Conservation (phyloP, 2,888 invertebrate species). For the Hemaris fuciformis region DNA sequence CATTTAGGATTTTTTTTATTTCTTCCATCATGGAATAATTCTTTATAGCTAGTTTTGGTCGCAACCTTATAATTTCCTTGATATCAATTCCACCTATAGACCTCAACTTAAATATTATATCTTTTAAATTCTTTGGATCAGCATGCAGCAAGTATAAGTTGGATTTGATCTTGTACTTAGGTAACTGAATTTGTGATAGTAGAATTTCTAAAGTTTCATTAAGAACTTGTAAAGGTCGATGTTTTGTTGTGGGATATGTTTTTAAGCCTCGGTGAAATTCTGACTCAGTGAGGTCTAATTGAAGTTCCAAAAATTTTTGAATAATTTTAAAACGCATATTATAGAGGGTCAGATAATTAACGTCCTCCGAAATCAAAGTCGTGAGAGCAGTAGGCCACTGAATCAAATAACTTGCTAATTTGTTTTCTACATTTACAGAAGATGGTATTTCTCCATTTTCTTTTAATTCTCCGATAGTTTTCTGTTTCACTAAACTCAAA, state of each 20-base stretch:
- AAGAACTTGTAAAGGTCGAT: conserved; percentile 64
- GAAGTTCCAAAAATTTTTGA: conserved; percentile 67
- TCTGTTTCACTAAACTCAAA: conserved; percentile 55
- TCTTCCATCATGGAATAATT: conserved; percentile 54
- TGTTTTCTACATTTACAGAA: conserved; percentile 64
- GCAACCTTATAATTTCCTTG: conserved; percentile 65
- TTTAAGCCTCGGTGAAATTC: conserved; percentile 63
- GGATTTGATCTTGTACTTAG: conserved; percentile 63
- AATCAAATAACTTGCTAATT: conserved; percentile 65
- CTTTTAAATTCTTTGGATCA: conserved; percentile 66
- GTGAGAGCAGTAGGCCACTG: conserved; percentile 76
- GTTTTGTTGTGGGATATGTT: conserved; percentile 72
- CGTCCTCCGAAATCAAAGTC: conserved; percentile 58
- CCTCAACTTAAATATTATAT: conserved; percentile 55
- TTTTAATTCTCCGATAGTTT: conserved; percentile 58
- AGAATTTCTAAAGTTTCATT: conserved; percentile 63
- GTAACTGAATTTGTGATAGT: conserved; percentile 58
- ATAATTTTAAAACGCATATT: conserved; percentile 65
- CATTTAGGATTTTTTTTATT: conserved; percentile 58
- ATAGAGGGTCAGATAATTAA: conserved; percentile 52
- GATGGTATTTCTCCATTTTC: conserved; percentile 40
- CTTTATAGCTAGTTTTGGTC: conserved; percentile 65
- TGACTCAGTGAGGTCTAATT: conserved; percentile 58
- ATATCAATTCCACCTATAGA: conserved; percentile 69
- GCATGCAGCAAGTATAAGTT: conserved; percentile 70